Base-by-base conservation (phyloP, 2,888 invertebrate genomes). In the Stenurella melanura region DNA sequence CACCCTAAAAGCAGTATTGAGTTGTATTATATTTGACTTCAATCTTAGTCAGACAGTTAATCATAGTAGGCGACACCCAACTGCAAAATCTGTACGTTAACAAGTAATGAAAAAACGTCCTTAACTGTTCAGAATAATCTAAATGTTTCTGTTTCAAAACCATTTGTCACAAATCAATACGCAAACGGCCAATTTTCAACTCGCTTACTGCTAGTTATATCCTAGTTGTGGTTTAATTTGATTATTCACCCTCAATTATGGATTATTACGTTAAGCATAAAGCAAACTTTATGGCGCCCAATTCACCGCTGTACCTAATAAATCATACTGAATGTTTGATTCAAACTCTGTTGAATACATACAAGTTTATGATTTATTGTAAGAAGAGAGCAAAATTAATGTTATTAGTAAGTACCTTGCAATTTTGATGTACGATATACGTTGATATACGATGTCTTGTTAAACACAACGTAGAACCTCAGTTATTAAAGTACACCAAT, bases 241-340 rank as follows among this genome's bases (percentile, higher is more conserved):
- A 50, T 50, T 50, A 50, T 50, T 50, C n/a, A 50, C n/a, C 50
- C 50, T 50, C 50, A 50, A 50, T 50, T 50, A 50, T 50, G 50
- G 15, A 50, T 50, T 50, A 50, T 50, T 50, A 50, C 50, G n/a
- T n/a, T 50, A 50, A 50, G n/a, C 50, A 50, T 50, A 50, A 50
- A 50, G 50, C n/a, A 50, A 50, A 50, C 50, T 50, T 50, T 50
- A 50, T 50, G 50, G 50, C 50, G 5, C 15, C 50, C n/a, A 50
- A 50, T 15, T 50, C n/a, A 50, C 50, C 50, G 50, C 15, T 17
- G 15, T 50, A 50, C 50, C 50, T n/a, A 50, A 50, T 50, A 50
- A 50, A 50, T 50, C 50, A 50, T 50, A n/a, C n/a, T 50, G n/a
- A 50, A n/a, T 50, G n/a, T 50, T 50, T 50, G 50, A 50, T 50